Conservation (phyloP, 2,113 vertebrate species). For the Ictalurus furcatus region DNA sequence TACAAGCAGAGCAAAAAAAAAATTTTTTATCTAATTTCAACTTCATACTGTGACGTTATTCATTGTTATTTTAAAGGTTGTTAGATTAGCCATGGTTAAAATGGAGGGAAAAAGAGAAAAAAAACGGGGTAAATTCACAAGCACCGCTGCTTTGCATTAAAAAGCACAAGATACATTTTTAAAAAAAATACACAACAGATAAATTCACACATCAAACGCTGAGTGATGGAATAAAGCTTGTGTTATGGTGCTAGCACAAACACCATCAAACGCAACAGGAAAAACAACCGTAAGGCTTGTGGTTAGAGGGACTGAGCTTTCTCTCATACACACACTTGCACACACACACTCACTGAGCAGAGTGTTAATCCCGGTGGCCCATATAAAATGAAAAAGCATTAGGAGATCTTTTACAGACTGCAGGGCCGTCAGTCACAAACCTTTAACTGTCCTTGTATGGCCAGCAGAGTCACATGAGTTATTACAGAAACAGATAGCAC, state of each 20-base stretch:
- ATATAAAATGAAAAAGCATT: slow-evolving; percentile 43
- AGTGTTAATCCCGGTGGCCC: slow-evolving; percentile 30
- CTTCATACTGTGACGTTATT: neutral
- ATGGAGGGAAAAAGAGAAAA: neutral
- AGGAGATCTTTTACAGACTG: slow-evolving; percentile 26
- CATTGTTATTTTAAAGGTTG: neutral
- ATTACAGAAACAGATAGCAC: neutral
- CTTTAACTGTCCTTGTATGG: neutral
- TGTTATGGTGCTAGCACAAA: neutral
- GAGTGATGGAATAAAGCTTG: neutral
- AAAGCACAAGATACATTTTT: too few species aligned
- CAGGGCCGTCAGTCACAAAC: neutral
- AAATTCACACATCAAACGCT: slow-evolving; percentile 5
- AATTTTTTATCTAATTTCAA: neutral
- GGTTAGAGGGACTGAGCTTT: neutral
- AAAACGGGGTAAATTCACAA: neutral
- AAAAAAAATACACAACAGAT: neutral
- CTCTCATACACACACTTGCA: slow-evolving; percentile 7
- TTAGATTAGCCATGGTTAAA: neutral
- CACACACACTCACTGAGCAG: slow-evolving; percentile 23
- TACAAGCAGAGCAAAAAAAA: neutral
- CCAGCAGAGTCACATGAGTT: neutral
- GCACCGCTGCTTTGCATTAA: neutral
- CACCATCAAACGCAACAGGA: slow-evolving; percentile 14
- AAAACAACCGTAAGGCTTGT: slow-evolving; percentile 19